Evolutionary conservation across 2,888 invertebrate genomes (phyloP), one percentile per base, ranked within the genome.

Genomic region (Aproaerema taeniolella): DNA sequence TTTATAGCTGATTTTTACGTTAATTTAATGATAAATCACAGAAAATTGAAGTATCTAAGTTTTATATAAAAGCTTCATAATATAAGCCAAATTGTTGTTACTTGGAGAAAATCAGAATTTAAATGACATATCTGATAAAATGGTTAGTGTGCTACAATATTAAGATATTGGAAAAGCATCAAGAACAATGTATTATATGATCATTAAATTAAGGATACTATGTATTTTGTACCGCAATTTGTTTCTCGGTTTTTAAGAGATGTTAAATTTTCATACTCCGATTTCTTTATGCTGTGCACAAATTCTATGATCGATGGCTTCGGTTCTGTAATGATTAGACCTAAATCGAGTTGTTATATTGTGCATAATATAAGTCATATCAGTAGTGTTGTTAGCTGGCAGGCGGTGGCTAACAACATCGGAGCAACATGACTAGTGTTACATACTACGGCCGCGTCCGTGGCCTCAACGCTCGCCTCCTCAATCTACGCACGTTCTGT

Each of bases 91-190:
- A 82, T 81, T 77, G 69, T 82, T 78, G 69, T 82, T 79, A 83
- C 81, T 71, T 71, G 80, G 83, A 81, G 77, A 79, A 83, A 82
- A 81, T 81, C 82, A 72, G 85, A 86, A 86, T 86, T 86, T 86
- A 86, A 80, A 83, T 80, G 65, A 86, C 86, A 86, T 86, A 86
- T 86, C 86, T 83, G 81, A 82, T 79, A 85, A 83, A 81, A 85
- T 85, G 86, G 86, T 86, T 86, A 86, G 86, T 86, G 86, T 85
- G 81, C 79, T 86, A 86, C 82, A 76, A 76, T 85, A 83, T 82
- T 83, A 74, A 75, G 75, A 73, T 72, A 71, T 69, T 66, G 70
- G 65, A 63, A 67, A 67, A 77, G 78, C 80, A 80, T 74, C 79
- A 82, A 78, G 71, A 78, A 79, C 82, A 80, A 77, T 85, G 79